These are phyloP conservation scores for Rhinella marina DNA, from an alignment of 2,797 vertebrate species.

Conservation along the genomic window DNA sequence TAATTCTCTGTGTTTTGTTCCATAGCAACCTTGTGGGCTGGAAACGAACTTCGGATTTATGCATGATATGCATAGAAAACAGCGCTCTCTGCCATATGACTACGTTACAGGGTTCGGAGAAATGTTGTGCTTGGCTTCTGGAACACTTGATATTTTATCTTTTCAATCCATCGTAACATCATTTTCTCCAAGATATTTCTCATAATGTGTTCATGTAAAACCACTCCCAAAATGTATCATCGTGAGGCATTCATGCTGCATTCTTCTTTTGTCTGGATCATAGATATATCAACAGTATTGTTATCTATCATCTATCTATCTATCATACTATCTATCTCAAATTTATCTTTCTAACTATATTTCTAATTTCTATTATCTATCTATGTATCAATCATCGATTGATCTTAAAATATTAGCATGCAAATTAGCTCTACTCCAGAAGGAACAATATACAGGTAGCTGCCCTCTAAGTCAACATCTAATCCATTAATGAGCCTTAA, in stretches of 20 bases:
- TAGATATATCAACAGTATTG: no score
- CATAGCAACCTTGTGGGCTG: background rate
- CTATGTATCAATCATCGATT: no score
- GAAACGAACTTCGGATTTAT: background rate
- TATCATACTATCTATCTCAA: no score
- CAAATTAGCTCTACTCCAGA: no score
- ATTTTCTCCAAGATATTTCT: conserved; percentile 11
- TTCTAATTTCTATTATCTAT: no score
- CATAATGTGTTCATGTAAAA: conserved; percentile 2
- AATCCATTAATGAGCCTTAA: no score
- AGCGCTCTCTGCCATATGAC: background rate
- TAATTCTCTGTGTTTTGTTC: background rate
- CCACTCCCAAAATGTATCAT: conserved; percentile 30
- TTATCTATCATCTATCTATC: no score
- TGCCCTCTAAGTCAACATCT: no score
- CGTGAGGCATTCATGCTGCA: background rate
- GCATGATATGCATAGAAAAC: background rate
- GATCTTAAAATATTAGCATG: no score
- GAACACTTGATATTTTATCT: conserved; percentile 6
- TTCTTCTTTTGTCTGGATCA: background rate
- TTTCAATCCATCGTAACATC: background rate
- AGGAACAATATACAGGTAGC: no score
- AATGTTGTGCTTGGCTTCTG: conserved; percentile 7
- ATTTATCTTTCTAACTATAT: no score
- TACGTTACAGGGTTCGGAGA: background rate